Evolutionary conservation across 2,797 vertebrate species (phyloP).

Genomic region (Clamator glandarius): DNA sequence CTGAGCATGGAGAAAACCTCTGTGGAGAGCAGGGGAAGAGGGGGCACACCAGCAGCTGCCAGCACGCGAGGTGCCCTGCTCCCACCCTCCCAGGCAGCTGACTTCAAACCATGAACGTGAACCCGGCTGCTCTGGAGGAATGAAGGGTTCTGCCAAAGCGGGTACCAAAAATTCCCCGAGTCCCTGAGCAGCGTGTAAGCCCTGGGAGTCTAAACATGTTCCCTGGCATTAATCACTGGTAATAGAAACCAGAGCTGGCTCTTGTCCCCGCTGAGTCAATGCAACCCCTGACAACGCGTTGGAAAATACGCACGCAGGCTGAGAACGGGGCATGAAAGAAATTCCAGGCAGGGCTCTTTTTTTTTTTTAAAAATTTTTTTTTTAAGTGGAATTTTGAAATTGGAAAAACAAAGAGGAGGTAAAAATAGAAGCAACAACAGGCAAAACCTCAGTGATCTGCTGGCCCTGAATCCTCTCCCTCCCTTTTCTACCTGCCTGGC

Average conservation of each 20-base stretch:
- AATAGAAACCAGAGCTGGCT: slow-evolving; percentile 85
- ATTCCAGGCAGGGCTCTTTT: slow-evolving; percentile 71
- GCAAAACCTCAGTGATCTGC: not conserved
- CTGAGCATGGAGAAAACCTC: not conserved
- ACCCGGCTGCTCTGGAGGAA: not conserved
- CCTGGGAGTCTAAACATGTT: slow-evolving; percentile 74
- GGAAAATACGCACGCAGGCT: slow-evolving; percentile 74
- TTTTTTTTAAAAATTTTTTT: slow-evolving; percentile 20
- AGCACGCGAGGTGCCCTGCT: not conserved
- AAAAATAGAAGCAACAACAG: slow-evolving; percentile 68
- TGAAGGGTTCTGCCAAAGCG: slow-evolving; percentile 37
- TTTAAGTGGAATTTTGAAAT: slow-evolving; percentile 62
- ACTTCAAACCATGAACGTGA: not conserved
- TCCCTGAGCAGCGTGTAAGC: slow-evolving; percentile 71
- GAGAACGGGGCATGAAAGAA: slow-evolving; percentile 76
- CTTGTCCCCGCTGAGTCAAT: slow-evolving; percentile 77
- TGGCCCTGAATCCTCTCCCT: not conserved
- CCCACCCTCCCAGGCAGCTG: not conserved
- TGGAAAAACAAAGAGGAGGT: slow-evolving; percentile 68
- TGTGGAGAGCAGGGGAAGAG: not conserved
- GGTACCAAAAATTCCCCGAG: slow-evolving; percentile 69
- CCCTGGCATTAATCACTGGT: slow-evolving; percentile 81
- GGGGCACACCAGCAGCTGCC: not conserved
- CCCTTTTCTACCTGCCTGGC: not conserved
- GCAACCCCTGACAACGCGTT: slow-evolving; percentile 71